phyloP scores from a whole-genome alignment of 2,888 invertebrate species.

The Heliconius charithonia region DNA sequence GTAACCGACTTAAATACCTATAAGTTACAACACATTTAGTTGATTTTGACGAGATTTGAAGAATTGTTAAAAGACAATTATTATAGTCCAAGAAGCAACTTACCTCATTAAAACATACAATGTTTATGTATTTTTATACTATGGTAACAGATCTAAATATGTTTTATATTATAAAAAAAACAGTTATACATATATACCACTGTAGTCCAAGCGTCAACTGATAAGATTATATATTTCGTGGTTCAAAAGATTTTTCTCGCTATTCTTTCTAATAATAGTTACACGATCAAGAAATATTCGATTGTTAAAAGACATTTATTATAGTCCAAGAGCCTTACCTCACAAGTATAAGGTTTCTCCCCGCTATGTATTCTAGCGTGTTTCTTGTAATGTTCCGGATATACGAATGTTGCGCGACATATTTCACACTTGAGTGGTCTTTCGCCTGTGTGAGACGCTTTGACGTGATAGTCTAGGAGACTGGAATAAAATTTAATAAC shows the following conservation, averaged over 20 bases:
- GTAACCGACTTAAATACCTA: too few species aligned
- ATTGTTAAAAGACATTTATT: not conserved
- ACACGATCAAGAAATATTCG: not conserved
- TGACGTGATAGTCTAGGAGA: slow-evolving; percentile 91
- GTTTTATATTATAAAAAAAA: too few species aligned
- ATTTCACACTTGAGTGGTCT: slow-evolving; percentile 88
- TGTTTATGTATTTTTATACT: too few species aligned
- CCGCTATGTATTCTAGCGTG: slow-evolving; percentile 91
- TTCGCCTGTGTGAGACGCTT: slow-evolving; percentile 91
- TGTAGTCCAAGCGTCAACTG: not conserved
- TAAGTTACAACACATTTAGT: too few species aligned
- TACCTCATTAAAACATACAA: too few species aligned
- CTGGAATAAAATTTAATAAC: slow-evolving; percentile 60
- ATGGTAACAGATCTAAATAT: too few species aligned
- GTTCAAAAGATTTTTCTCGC: not conserved
- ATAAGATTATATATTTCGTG: too few species aligned
- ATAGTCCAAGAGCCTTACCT: slow-evolving; percentile 71
- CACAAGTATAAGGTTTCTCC: slow-evolving; percentile 89
- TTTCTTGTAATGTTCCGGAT: slow-evolving; percentile 92
- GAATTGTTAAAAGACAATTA: not conserved
- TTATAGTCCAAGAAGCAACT: not conserved
- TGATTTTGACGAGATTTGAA: too few species aligned
- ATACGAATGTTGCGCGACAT: slow-evolving; percentile 91
- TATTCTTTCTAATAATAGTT: not conserved
- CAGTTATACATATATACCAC: not conserved